Evolutionary conservation across 2,888 invertebrate species (phyloP).

Genomic region (Cosmia trapezina): DNA sequence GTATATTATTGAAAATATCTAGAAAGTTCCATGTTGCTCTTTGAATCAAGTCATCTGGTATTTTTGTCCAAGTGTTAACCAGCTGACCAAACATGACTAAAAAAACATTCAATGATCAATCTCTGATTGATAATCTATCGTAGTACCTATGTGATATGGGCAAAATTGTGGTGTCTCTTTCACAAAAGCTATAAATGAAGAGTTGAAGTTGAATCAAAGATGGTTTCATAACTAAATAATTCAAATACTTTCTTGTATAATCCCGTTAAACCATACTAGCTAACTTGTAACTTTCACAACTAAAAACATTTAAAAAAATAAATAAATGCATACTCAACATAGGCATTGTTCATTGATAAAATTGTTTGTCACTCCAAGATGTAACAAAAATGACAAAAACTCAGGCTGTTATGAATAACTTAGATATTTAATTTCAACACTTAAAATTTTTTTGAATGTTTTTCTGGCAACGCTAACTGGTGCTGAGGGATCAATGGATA

Average conservation of each 20-base stretch:
- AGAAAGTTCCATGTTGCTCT: constrained; percentile 12
- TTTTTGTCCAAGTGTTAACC: constrained; percentile 1
- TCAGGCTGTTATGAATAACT: neutral
- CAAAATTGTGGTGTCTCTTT: neutral
- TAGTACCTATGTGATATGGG: neutral
- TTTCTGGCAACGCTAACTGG: neutral
- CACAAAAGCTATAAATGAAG: neutral
- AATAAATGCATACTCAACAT: neutral
- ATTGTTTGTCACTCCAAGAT: neutral
- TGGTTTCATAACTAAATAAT: neutral
- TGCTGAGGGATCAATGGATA: neutral
- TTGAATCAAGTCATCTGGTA: neutral
- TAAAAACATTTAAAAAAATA: neutral
- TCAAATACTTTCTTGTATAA: too few relatives aligned
- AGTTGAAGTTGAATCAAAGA: neutral
- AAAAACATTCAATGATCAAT: neutral
- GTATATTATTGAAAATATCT: constrained; percentile 4
- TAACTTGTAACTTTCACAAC: neutral
- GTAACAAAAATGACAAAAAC: neutral
- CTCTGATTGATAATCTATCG: neutral
- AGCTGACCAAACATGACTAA: neutral
- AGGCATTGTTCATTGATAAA: neutral
- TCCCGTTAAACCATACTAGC: neutral
- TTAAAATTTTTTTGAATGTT: neutral
- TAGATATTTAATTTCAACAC: neutral